Evolutionary conservation across 2,797 vertebrate genomes (phyloP), one percentile per base, ranked within the genome.

Genomic region (Sebastolobus alascanus): DNA sequence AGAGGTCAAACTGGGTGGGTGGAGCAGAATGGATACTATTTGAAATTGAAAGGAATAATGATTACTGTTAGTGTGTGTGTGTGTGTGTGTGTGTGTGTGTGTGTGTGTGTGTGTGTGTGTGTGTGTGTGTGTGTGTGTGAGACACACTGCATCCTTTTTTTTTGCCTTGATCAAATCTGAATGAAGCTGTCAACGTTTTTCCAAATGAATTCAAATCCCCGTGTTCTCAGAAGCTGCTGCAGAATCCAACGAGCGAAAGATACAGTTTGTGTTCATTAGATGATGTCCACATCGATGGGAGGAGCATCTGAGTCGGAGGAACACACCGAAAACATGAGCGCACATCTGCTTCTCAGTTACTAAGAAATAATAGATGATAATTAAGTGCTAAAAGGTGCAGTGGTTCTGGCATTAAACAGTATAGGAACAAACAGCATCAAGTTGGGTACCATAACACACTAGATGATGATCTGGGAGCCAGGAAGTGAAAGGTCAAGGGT

Each of bases 1-100:
- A 85, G 74, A 78, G 88, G 84, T 90, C 86, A 86, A 11, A 76
- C 56, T 65, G 63, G 73, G 90, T 89, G 80, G 88, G 89, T 31
- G 86, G 89, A 90, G 87, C 74, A 77, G 81, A 85, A 72, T 54
- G 61, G 79, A 85, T 79, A 75, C 43, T 71, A 73, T 85, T 79
- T 75, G 60, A 80, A 63, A 75, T 68, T 73, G 33, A 82, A 80
- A 77, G 63, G 74, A 90, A 84, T 81, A 86, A 85, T 77, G 83
- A 90, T 83, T 40, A 68, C 22, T 68, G 12, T 79, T 40, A 59
- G 38, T 77, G 68, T 40, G 46, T 64, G 46, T 38, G 56, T 71
- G 33, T 61, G 65, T 66, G 59, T 52, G 56, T 56, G 61, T 31
- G 63, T 67, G 55, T 59, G 61, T 43, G 40, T 9, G 68, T 46